Conservation (phyloP, 2,797 vertebrate species). For the Spea hammondii region DNA sequence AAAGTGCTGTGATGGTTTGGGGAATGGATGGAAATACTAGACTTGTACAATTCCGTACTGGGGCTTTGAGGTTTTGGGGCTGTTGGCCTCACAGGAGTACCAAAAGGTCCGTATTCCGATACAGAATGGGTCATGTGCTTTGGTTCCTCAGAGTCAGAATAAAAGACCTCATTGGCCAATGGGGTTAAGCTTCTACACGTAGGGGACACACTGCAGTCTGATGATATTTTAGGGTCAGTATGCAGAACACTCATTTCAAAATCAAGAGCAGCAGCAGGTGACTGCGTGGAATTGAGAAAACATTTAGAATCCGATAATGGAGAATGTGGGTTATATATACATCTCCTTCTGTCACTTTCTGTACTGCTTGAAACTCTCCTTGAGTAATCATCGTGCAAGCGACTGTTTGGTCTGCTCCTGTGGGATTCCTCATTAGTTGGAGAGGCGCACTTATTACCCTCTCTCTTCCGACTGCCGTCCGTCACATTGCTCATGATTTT, state of each 20-base stretch:
- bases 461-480: conserved; percentile 73
- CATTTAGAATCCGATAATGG: conserved; percentile 25
- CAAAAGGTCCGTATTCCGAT: conserved; percentile 51
- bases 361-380: conserved; percentile 76
- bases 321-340: conserved; percentile 59
- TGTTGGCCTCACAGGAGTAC: conserved; percentile 56
- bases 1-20: conserved; percentile 59
- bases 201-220: conserved; percentile 48
- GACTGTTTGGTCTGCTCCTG: conserved; percentile 67
- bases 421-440: conserved; percentile 54
- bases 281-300: conserved; percentile 20
- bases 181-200: conserved; percentile 55
- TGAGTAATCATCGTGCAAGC: conserved; percentile 91
- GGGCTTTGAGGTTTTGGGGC: conserved; percentile 72
- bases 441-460: conserved; percentile 51
- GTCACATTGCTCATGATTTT: conserved; percentile 83
- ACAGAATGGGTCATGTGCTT: conserved; percentile 45
- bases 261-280: conserved; percentile 38
- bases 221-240: conserved; percentile 27
- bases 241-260: conserved; percentile 38
- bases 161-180: conserved; percentile 59
- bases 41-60: conserved; percentile 53
- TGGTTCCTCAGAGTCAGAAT: conserved; percentile 47
- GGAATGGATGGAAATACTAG: conserved; percentile 57
- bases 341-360: conserved; percentile 69